Evolutionary conservation across 2,888 invertebrate genomes (phyloP).

Genomic region (Baccha elongata): DNA sequence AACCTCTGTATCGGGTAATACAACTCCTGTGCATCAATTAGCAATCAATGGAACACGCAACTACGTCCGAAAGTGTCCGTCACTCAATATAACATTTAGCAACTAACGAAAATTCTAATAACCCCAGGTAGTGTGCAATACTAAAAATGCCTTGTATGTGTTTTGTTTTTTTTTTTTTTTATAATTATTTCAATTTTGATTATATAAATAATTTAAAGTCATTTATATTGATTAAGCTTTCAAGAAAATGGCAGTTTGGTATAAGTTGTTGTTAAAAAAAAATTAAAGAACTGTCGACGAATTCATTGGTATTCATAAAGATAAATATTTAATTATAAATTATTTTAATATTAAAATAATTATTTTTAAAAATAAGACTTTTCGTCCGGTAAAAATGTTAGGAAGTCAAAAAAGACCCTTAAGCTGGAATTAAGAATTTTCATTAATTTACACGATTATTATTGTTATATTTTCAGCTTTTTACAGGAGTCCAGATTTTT

Average conservation of each 20-base stretch:
- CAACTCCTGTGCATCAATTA: constrained; percentile 85
- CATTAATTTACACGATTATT: constrained; percentile 10
- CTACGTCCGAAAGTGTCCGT: constrained; percentile 89
- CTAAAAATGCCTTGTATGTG: constrained; percentile 11
- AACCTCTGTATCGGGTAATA: constrained; percentile 86
- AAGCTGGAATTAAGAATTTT: constrained; percentile 10
- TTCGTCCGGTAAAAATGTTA: too few relatives aligned
- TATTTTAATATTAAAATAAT: too few relatives aligned
- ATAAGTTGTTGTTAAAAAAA: constrained; percentile 66
- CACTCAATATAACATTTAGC: constrained; percentile 89
- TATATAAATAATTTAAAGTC: background rate
- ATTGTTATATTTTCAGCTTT: constrained; percentile 72
- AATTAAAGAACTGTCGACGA: constrained; percentile 71
- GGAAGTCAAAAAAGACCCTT: background rate
- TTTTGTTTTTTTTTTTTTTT: constrained; percentile 26
- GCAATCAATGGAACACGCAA: constrained; percentile 84
- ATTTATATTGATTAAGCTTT: constrained; percentile 31
- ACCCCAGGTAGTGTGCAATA: constrained; percentile 53
- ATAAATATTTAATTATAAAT: too few relatives aligned
- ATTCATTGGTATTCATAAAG: too few relatives aligned
- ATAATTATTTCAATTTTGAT: constrained; percentile 13
- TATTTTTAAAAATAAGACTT: background rate
- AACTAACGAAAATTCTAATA: constrained; percentile 80
- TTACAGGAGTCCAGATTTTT: constrained; percentile 57
- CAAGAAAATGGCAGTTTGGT: constrained; percentile 56